These are phyloP conservation scores for Struthidea cinerea DNA, from an alignment of 2,113 vertebrate genomes.

Conservation along the genomic window DNA sequence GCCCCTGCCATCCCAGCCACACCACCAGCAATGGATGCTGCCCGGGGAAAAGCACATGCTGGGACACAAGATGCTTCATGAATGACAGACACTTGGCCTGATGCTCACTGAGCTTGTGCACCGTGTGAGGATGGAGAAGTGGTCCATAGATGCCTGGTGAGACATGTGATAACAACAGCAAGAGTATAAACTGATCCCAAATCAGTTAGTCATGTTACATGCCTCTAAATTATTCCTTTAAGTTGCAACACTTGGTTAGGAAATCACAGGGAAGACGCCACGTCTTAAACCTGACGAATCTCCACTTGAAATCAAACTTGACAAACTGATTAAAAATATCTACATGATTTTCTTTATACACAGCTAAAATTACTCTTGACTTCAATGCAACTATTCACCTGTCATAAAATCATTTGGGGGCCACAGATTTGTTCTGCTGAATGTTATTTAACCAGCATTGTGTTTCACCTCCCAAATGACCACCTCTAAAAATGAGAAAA, in stretches of 20 bases:
- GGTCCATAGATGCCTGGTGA: fast-evolving
- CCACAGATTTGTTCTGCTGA: background rate
- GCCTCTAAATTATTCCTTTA: background rate
- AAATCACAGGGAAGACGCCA: background rate
- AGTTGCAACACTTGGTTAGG: background rate
- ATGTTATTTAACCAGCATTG: background rate
- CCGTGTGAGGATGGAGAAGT: background rate
- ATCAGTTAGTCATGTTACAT: background rate
- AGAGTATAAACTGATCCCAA: background rate
- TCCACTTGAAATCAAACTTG: background rate
- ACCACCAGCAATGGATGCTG: background rate
- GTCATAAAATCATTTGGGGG: background rate
- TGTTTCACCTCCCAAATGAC: background rate
- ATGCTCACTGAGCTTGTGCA: background rate
- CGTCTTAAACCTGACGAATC: background rate
- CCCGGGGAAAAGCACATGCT: background rate
- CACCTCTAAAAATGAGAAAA: background rate
- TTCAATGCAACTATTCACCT: background rate
- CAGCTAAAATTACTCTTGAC: background rate
- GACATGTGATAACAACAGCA: background rate
- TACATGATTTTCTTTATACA: background rate
- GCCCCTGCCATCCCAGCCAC: background rate
- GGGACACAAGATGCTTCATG: background rate
- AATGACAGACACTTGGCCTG: background rate
- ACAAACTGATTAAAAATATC: background rate